Evolutionary conservation across 1,140 invertebrate genomes (phyloP).

Genomic region (Brachionus koreanus): DNA sequence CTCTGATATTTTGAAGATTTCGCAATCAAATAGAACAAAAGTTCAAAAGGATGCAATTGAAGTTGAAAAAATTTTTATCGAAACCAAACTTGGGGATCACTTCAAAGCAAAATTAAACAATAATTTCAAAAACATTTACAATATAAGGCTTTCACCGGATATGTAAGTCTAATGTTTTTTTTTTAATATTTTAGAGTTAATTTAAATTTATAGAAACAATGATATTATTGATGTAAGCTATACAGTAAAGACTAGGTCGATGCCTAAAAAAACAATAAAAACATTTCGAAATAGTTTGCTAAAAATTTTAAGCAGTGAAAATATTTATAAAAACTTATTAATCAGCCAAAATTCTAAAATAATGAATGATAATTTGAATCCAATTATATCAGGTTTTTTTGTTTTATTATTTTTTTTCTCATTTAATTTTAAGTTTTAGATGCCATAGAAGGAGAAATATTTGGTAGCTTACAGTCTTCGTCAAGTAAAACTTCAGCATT

Average conservation of each 20-base stretch:
- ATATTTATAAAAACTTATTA: neutral
- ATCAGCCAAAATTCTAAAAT: neutral
- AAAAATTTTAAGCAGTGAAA: neutral
- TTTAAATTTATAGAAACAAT: neutral
- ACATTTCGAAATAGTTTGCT: neutral
- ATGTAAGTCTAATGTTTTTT: neutral
- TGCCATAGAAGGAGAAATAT: neutral
- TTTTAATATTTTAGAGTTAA: neutral
- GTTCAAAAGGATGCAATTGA: neutral
- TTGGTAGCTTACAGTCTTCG: neutral
- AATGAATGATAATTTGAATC: neutral
- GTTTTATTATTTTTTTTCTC: neutral
- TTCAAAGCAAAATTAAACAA: neutral
- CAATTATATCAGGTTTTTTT: neutral
- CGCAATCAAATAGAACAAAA: conserved; percentile 22
- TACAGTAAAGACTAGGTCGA: neutral
- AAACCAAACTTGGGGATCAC: neutral
- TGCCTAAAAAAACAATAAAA: neutral
- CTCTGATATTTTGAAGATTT: neutral
- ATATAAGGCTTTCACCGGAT: neutral
- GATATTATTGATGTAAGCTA: conserved; percentile 8
- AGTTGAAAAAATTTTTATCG: neutral
- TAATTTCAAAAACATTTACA: conserved; percentile 32
- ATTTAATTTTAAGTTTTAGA: neutral
- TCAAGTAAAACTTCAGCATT: neutral